These are phyloP conservation scores for Mormoops blainvillei DNA, from an alignment of 2,113 vertebrate species.

Conservation along the genomic window DNA sequence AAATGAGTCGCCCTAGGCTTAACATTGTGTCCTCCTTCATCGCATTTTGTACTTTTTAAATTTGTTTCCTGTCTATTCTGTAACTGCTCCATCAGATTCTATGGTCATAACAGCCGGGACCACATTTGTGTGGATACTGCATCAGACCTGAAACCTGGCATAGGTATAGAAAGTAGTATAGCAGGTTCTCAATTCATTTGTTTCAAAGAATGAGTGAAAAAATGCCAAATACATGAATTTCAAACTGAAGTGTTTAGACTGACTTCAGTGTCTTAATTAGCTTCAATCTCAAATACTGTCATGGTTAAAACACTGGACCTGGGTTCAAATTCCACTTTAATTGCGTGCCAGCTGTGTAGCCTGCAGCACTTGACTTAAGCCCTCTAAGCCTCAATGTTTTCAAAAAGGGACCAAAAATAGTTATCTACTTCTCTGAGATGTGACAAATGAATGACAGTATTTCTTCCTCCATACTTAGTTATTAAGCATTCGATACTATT, in stretches of 20 bases:
- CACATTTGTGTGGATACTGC: background rate
- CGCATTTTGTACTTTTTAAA: background rate
- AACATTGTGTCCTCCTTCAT: background rate
- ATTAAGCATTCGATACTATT: background rate
- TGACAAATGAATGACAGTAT: conserved; percentile 2
- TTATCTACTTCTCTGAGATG: background rate
- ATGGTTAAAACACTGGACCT: background rate
- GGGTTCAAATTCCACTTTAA: background rate
- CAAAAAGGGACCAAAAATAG: background rate
- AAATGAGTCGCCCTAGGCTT: background rate
- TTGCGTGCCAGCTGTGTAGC: background rate
- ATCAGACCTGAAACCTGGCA: background rate
- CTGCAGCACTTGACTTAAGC: background rate
- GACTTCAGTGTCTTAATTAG: background rate
- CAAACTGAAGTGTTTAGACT: background rate
- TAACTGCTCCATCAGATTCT: background rate
- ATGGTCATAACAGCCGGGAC: background rate
- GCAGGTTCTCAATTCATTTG: background rate
- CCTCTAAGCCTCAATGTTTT: background rate
- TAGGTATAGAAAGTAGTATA: background rate
- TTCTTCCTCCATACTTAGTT: background rate
- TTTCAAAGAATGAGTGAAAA: background rate
- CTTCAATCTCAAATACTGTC: background rate
- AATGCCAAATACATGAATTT: background rate
- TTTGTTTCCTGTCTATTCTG: background rate